Evolutionary conservation across 2,797 vertebrate genomes (phyloP), one percentile per base, ranked within the genome.

Genomic region (Lepus oiostolus): DNA sequence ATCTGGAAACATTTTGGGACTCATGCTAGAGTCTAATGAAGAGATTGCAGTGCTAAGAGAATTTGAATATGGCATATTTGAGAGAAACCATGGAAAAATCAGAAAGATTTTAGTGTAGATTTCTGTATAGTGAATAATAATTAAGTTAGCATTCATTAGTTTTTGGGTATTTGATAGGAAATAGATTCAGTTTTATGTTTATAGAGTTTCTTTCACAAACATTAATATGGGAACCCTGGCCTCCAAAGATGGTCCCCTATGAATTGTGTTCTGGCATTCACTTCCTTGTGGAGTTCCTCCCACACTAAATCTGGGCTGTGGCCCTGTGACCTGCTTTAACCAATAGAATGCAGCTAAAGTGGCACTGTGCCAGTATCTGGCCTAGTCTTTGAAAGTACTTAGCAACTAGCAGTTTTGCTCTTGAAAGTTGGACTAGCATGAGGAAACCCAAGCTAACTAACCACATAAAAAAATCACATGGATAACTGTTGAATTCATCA

Each of bases 191-290:
- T 84, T 91, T 93, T 86, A 77, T 91, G 67, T 96, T 96, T 71
- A 92, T 93, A 63, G 65, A 93, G 84, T 94, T 95, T 93, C 52
- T 95, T 92, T 95, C 35, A 63, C 95, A 92, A 96, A 82, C 7
- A 88, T 9, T 70, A n/a, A 42, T 88, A 24, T 96, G 52, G 65
- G 80, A 95, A 26, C 68, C 54, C 19, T 76, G 93, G 67, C 79
- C 52, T 92, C 65, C 54, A 88, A 94, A 91, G 84, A 70, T 70
- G 68, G 5, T 11, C 72, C 30, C 62, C 85, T 50, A 1, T 88
- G 81, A 95, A 67, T 60, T 75, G 14, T 52, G 67, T 71, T 74
- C 95, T 35, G 12, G 47, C 83, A 83, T 82, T 84, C 74, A 54
- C 32, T 42, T 12, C 50, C 71, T 86, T 17, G 19, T 76, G 74